Base-by-base conservation (phyloP, 2,888 invertebrate species). In the Sinotaia quadrata region DNA sequence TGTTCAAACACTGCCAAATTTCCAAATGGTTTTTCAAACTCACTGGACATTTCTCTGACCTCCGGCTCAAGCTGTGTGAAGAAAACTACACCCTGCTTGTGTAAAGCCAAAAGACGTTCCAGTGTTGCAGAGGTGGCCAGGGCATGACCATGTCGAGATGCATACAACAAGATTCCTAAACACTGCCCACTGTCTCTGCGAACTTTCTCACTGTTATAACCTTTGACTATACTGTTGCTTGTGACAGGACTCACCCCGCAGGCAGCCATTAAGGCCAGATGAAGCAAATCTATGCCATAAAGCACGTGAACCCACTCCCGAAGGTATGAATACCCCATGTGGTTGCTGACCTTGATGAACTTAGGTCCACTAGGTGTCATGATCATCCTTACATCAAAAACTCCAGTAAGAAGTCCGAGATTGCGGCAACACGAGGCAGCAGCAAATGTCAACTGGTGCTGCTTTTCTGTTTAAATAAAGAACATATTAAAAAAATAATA, bases 371-470 rank as follows among this genome's bases (percentile, higher is more conserved):
- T 21, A 12, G 65, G 44, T n/a, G 65, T 65, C 54, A 65, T 15
- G 27, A 65, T 65, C 44, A 65, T 31, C 56, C 47, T 56, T 44
- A 65, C 65, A 34, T 65, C 56, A 47, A 56, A 65, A 18, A 65
- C 65, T 12, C 65, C 65, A 2, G 56, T 65, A 21, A 31, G n/a
- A 10, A 65, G 33, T 15, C 54, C 65, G 44, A 65, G 54, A n/a
- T 52, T 41, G 5, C 56, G 54, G 41, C 65, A 65, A 56, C 65
- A 65, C 0, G 56, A n/a, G 21, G 41, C 65, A 27, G 65, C 56
- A 15, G 56, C 56, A 7, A 29, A n/a, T 4, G 56, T 36, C 31
- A 65, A 24, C 7, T 56, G 56, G 2, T 41, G 65, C 65, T 56
- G 7, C 44, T 54, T 31, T 29, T 65, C 65, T 65, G 65, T n/a